Conservation (phyloP, 1,140 invertebrate species). For the Bactericera cockerelli region DNA sequence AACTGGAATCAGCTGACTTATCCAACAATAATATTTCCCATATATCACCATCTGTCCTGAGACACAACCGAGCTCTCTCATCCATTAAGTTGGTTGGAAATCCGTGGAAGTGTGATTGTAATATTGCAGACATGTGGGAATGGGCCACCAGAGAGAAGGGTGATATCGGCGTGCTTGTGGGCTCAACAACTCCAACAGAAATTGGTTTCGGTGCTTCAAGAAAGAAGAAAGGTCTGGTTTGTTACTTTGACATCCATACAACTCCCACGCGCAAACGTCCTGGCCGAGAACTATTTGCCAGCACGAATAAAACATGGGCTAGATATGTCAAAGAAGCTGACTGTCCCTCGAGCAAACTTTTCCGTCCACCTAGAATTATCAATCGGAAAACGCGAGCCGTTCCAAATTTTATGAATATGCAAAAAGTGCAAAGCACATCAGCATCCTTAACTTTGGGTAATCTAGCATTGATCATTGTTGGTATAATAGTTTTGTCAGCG, state of each 20-base stretch:
- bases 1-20: slow-evolving; percentile 43
- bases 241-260: slow-evolving; percentile 41
- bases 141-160: slow-evolving; percentile 48
- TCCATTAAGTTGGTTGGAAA: slow-evolving; percentile 47
- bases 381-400: not conserved
- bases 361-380: slow-evolving; percentile 11
- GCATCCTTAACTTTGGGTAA: not conserved
- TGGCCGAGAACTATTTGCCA: slow-evolving; percentile 38
- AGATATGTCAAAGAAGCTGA: slow-evolving; percentile 46
- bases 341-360: slow-evolving; percentile 32
- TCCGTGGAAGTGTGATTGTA: slow-evolving; percentile 52
- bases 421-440: not conserved
- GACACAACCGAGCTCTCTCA: slow-evolving; percentile 36
- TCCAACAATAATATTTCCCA: slow-evolving; percentile 44
- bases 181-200: slow-evolving; percentile 41
- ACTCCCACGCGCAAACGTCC: slow-evolving; percentile 33
- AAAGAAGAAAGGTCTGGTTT: slow-evolving; percentile 44
- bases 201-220: slow-evolving; percentile 37
- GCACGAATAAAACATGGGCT: slow-evolving; percentile 47
- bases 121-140: slow-evolving; percentile 50
- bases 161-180: slow-evolving; percentile 43
- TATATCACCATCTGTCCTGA: slow-evolving; percentile 37
- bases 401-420: not conserved
- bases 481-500: not conserved
- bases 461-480: not conserved